Conservation (phyloP, 2,888 invertebrate genomes). For the Volucella inanis region DNA sequence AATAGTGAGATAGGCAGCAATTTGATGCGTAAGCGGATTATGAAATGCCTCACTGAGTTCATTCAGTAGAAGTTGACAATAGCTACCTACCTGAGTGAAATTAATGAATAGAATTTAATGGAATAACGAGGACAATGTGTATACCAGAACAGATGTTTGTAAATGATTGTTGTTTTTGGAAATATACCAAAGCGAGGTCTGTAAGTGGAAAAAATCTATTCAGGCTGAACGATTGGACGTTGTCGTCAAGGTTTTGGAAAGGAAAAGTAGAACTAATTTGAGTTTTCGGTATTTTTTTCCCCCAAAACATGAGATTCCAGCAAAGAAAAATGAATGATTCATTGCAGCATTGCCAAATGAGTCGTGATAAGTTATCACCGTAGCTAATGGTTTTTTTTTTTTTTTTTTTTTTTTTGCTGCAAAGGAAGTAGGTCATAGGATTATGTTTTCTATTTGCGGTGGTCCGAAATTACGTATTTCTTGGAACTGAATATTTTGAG, state of each 20-base stretch:
- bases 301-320: neutral
- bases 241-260: neutral
- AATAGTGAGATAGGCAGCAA: neutral
- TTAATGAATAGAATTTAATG: slow-evolving; percentile 43
- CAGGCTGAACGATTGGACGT: neutral
- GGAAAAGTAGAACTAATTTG: slow-evolving; percentile 13
- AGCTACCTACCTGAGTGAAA: slow-evolving; percentile 53
- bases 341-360: slow-evolving; percentile 20
- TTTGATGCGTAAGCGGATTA: slow-evolving; percentile 66
- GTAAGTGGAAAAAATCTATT: neutral
- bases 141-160: slow-evolving; percentile 42
- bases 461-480: too few relatives aligned
- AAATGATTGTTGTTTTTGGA: neutral
- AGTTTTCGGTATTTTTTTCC: neutral
- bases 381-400: too few relatives aligned
- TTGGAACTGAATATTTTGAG: too few relatives aligned
- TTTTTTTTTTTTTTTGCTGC: too few relatives aligned
- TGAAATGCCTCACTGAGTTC: slow-evolving; percentile 49
- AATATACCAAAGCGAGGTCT: slow-evolving; percentile 2
- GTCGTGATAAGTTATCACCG: neutral
- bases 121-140: slow-evolving; percentile 8
- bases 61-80: slow-evolving; percentile 57
- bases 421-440: too few relatives aligned
- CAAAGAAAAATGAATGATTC: neutral
- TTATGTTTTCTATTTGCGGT: too few relatives aligned